Conservation (phyloP, 2,113 vertebrate species). For the Lamprotornis superbus region DNA sequence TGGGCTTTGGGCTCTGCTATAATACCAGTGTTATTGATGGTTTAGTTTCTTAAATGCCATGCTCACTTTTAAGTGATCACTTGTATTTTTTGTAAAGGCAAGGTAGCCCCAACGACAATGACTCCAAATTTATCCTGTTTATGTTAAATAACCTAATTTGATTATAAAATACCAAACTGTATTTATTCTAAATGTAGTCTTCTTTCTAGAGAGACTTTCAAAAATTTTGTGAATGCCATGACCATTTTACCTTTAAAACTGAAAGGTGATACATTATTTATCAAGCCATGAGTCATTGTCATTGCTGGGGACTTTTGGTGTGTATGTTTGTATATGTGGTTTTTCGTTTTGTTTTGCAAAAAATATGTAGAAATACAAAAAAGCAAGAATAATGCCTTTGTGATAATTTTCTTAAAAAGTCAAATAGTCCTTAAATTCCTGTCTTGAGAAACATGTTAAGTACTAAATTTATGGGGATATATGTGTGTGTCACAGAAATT, state of each 20-base stretch:
- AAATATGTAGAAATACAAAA: neutral
- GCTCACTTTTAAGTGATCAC: neutral
- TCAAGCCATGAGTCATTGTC: neutral
- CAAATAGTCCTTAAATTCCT: neutral
- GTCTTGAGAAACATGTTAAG: neutral
- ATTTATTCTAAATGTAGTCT: neutral
- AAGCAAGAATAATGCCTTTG: neutral
- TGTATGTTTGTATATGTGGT: fast-evolving
- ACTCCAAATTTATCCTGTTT: neutral
- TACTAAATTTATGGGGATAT: neutral
- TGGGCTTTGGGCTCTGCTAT: neutral
- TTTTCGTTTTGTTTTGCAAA: neutral
- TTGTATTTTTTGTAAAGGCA: neutral
- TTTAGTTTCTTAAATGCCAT: neutral
- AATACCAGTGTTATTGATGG: neutral
- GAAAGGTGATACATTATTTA: neutral
- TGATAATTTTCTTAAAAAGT: neutral
- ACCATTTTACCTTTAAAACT: neutral
- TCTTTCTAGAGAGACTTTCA: neutral
- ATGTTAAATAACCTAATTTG: neutral
- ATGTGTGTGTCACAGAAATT: neutral
- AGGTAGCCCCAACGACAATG: neutral
- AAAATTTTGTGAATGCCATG: neutral
- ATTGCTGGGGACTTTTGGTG: neutral
- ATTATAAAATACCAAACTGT: neutral